Conservation (phyloP, 37 sponge, comb jelly and placozoan genomes). For the Bolinopsis microptera region DNA sequence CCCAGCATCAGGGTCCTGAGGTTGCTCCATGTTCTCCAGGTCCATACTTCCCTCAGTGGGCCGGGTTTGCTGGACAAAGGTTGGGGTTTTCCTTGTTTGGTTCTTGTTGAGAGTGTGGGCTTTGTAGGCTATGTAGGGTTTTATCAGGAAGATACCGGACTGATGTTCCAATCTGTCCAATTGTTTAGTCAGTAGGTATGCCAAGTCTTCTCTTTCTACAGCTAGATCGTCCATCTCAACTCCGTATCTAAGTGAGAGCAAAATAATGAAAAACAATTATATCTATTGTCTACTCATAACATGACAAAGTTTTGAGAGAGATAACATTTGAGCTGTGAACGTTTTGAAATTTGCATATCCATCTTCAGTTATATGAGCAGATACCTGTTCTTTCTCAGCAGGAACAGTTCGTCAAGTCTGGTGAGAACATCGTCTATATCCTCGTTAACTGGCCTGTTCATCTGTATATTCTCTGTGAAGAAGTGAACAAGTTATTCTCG, state of each 20-base stretch:
- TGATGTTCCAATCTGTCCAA: slow-evolving; percentile 62
- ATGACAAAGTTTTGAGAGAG: too few species aligned
- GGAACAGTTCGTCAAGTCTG: slow-evolving; percentile 18
- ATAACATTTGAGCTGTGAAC: too few species aligned
- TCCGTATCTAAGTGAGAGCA: background rate
- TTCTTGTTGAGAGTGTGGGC: background rate
- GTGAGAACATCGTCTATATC: slow-evolving; percentile 55
- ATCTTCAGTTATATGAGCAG: background rate
- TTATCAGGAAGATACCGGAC: slow-evolving; percentile 63
- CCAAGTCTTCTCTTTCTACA: slow-evolving; percentile 52
- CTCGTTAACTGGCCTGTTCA: slow-evolving; percentile 53
- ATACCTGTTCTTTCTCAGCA: slow-evolving; percentile 12
- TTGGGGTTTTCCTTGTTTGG: background rate
- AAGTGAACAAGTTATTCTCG: too few species aligned
- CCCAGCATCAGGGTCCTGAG: background rate
- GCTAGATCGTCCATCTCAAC: slow-evolving; percentile 50
- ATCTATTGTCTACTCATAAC: too few species aligned
- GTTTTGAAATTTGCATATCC: too few species aligned
- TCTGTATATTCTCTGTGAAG: slow-evolving; percentile 43
- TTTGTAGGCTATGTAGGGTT: slow-evolving; percentile 64
- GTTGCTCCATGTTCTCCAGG: background rate
- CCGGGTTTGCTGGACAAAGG: background rate
- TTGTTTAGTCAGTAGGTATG: slow-evolving; percentile 56
- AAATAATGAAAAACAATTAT: too few species aligned
- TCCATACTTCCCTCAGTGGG: background rate